Base-by-base conservation (phyloP, 1,140 invertebrate genomes). In the Mamestra configurata region DNA sequence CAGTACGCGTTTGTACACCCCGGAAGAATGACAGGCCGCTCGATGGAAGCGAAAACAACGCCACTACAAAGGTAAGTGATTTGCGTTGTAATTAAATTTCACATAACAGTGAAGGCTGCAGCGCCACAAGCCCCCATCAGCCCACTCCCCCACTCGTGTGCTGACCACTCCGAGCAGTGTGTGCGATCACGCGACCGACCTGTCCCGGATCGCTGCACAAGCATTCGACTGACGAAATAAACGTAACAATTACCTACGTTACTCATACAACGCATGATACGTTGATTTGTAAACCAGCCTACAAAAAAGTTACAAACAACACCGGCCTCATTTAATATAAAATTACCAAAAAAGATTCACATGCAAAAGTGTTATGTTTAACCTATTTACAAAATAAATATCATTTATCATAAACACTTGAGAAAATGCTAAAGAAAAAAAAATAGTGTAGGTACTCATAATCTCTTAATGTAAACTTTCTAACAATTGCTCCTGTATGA, bases 61-160 rank as follows among this genome's bases (percentile, higher is more conserved):
- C 13, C 20, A 20, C 35, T 61, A n/a, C 64, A n/a, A 20, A 24
- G 64, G 10, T 27, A 15, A 68, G 40, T 64, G 59, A 40, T 68
- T 68, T 49, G n/a, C 64, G 35, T n/a, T 11, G 35, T 20, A 37
- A 20, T 37, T 18, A 64, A 37, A 22, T 64, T 37, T 64, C 64
- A 7, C 18, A 7, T 11, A 0, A n/a, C 15, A 46, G 22, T 20
- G 22, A 43, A 43, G 35, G 6, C 7, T 3, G 35, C 46, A 24
- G 64, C 64, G 20, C 40, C 64, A 68, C 40, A 3, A 68, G 20
- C 40, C 64, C 46, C 40, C 3, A 68, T 68, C 64, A 68, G 37
- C 20, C 64, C 40, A 43, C 64, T 4, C 35, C 37, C 35, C 37
- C 61, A n/a, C 18, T 7, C 18, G 35, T 11, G 5, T 18, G 13